These are phyloP conservation scores for Scolopax mira DNA, from an alignment of 2,113 vertebrate genomes.

Conservation along the genomic window DNA sequence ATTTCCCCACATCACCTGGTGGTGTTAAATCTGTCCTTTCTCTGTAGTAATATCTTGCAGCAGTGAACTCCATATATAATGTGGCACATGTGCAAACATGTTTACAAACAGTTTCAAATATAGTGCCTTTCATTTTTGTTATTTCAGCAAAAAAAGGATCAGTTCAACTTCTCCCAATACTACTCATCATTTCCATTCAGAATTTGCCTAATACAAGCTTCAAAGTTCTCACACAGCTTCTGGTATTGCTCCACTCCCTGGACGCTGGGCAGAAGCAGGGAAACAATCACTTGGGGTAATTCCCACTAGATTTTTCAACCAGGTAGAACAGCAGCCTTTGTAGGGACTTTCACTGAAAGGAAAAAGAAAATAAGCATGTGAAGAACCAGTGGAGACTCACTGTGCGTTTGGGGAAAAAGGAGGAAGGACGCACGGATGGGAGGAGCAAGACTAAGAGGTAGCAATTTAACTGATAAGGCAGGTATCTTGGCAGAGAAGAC, in stretches of 20 bases:
- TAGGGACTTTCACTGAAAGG: not conserved
- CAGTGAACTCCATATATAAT: not conserved
- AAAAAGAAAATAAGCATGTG: not conserved
- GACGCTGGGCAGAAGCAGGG: not conserved
- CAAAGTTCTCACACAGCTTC: not conserved
- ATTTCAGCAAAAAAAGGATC: not conserved
- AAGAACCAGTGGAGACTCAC: not conserved
- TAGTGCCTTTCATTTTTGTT: not conserved
- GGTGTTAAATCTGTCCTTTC: not conserved
- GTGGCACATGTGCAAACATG: not conserved
- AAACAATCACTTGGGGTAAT: not conserved
- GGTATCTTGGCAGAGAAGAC: not conserved
- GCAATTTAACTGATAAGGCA: not conserved
- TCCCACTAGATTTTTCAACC: not conserved
- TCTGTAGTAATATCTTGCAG: not conserved
- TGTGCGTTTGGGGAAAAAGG: not conserved
- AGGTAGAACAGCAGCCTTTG: not conserved
- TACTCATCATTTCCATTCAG: not conserved
- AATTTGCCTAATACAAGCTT: not conserved
- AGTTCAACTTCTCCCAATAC: not conserved
- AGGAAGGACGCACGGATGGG: not conserved
- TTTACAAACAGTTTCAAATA: not conserved
- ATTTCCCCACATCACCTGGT: not conserved
- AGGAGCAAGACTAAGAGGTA: not conserved
- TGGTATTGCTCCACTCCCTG: fast-evolving